Percentiles rank a stretch among this genome's conserved stretches.
Conservation (phyloP, 2,797 vertebrate genomes). For the Eulemur rubriventer region DNA sequence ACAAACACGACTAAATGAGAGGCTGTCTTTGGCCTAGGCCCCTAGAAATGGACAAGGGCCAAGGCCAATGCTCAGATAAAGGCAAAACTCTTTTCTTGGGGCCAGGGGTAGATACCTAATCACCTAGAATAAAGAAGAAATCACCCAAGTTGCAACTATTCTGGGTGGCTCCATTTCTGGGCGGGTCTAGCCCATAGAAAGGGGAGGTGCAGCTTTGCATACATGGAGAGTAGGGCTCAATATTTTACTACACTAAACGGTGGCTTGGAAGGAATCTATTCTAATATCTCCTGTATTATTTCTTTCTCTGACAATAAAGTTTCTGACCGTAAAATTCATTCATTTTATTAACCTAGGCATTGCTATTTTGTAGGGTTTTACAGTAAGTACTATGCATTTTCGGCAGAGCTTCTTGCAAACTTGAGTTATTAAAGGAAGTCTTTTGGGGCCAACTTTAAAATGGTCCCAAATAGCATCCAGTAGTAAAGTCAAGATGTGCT, state of each 20-base stretch:
- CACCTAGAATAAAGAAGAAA: background rate
- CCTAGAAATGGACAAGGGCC: background rate
- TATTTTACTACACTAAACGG: background rate
- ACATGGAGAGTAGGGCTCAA: background rate
- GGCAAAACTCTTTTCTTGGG: background rate
- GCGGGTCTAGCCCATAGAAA: background rate
- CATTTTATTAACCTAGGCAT: slow-evolving; percentile 26
- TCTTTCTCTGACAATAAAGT: slow-evolving; percentile 38
- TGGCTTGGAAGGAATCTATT: slow-evolving; percentile 4
- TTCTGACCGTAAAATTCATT: slow-evolving; percentile 13
- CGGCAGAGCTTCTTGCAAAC: background rate
- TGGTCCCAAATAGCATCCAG: background rate
- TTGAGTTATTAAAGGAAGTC: slow-evolving; percentile 9
- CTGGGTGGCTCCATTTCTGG: background rate
- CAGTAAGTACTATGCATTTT: background rate
- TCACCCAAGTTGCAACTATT: background rate
- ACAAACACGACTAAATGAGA: background rate
- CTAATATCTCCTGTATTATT: background rate
- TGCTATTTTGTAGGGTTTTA: background rate
- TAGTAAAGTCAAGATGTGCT: background rate
- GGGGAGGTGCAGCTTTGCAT: background rate
- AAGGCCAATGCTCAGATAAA: background rate
- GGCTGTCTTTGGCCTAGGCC: background rate
- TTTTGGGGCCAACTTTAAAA: slow-evolving; percentile 11
- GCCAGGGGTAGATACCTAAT: background rate